Percentiles rank a stretch among this genome's conserved stretches.
Evolutionary conservation across 2,888 invertebrate species (phyloP).

Genomic region (Ormyrus thymus): DNA sequence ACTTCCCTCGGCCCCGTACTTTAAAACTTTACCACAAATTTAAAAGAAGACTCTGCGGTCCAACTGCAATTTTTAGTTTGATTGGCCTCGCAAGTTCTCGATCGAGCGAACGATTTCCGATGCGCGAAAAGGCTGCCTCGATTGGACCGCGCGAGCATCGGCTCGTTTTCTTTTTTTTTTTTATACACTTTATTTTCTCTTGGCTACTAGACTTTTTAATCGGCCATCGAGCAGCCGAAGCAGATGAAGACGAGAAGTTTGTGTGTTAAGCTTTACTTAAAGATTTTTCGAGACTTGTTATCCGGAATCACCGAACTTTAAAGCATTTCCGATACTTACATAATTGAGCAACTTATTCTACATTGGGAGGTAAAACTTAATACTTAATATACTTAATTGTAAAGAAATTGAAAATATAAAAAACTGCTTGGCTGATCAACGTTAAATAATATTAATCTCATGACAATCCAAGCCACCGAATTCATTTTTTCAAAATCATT

Average conservation of each 20-base stretch:
- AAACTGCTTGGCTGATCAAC: too few relatives aligned
- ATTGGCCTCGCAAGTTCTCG: constrained; percentile 20
- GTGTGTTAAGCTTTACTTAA: not conserved
- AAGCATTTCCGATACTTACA: not conserved
- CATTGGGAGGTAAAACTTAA: too few relatives aligned
- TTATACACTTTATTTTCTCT: constrained; percentile 14
- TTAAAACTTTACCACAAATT: too few relatives aligned
- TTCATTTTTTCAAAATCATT: too few relatives aligned
- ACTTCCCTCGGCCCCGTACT: too few relatives aligned
- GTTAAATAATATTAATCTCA: too few relatives aligned
- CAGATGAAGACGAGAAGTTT: constrained; percentile 30
- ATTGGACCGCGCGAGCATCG: constrained; percentile 14
- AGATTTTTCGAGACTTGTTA: constrained; percentile 23
- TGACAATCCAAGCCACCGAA: too few relatives aligned
- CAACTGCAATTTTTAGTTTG: constrained; percentile 45
- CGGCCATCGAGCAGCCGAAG: not conserved
- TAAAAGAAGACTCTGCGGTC: constrained; percentile 13
- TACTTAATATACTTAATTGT: too few relatives aligned
- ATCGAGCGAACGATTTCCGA: constrained; percentile 18
- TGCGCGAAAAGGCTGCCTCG: constrained; percentile 40
- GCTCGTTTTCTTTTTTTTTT: not conserved
- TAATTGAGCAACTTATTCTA: not conserved
- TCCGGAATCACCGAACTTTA: not conserved
- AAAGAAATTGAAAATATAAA: too few relatives aligned
- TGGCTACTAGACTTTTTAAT: constrained; percentile 19